Percentiles rank a stretch among this genome's conserved stretches.
Evolutionary conservation across 2,113 vertebrate genomes (phyloP).

Genomic region (Mormyrus iriodes): DNA sequence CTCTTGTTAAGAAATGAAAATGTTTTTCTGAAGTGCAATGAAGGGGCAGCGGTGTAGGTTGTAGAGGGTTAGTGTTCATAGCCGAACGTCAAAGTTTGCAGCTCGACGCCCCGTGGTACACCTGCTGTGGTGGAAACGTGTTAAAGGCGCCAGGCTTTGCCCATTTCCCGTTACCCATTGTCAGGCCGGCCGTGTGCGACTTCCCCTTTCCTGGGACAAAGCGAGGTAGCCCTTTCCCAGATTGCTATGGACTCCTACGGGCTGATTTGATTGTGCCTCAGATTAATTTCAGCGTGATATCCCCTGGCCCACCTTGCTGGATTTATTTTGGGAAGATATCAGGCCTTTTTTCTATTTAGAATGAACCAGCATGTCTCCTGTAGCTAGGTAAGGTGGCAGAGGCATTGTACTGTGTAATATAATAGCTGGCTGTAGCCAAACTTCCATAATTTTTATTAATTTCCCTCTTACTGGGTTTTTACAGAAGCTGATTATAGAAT

Average conservation of each 20-base stretch:
- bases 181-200: neutral
- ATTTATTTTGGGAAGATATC: slow-evolving; percentile 7
- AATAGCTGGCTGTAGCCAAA: neutral
- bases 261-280: neutral
- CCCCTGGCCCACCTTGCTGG: neutral
- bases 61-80: neutral
- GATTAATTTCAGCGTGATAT: neutral
- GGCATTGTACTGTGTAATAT: neutral
- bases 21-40: neutral
- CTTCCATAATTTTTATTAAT: neutral
- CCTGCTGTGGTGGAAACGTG: neutral
- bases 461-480: slow-evolving; percentile 6
- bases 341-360: neutral
- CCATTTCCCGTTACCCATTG: neutral
- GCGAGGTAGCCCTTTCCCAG: slow-evolving; percentile 4
- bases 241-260: neutral
- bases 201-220: slow-evolving; percentile 13
- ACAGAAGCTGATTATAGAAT: neutral
- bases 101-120: neutral
- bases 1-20: neutral
- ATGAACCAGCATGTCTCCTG: neutral
- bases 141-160: neutral
- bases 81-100: neutral
- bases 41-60: neutral
- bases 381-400: neutral